Evolutionary conservation across 1,140 invertebrate species (phyloP).

Genomic region (Zaprionus vittiger): DNA sequence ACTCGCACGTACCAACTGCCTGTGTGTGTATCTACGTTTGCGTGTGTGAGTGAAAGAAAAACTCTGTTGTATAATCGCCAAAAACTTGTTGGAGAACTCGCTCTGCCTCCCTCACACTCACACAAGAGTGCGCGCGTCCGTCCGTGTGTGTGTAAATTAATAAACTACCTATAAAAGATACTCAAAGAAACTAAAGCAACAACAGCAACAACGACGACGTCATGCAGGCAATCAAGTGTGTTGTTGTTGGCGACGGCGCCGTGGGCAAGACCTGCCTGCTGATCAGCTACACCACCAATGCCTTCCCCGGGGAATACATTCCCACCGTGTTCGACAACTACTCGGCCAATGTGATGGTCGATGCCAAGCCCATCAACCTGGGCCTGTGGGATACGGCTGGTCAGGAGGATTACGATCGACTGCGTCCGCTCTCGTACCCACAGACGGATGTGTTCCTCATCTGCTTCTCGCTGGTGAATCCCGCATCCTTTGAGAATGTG

Average conservation of each 20-base stretch:
- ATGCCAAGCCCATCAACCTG: slow-evolving; percentile 98
- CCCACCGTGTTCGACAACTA: slow-evolving; percentile 99
- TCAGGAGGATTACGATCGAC: slow-evolving; percentile 97
- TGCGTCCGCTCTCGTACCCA: slow-evolving; percentile 97
- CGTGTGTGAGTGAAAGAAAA: slow-evolving; percentile 57
- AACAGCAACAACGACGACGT: slow-evolving; percentile 39
- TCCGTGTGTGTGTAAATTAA: slow-evolving; percentile 39
- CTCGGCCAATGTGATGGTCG: slow-evolving; percentile 99
- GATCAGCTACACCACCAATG: slow-evolving; percentile 98
- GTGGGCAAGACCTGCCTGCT: slow-evolving; percentile 98
- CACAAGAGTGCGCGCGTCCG: neutral
- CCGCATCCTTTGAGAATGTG: slow-evolving; percentile 99
- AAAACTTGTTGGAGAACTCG: slow-evolving; percentile 50
- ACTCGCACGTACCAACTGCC: slow-evolving; percentile 7
- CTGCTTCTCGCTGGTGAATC: slow-evolving; percentile 99
- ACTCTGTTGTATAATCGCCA: slow-evolving; percentile 76
- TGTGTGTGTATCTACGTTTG: slow-evolving; percentile 34
- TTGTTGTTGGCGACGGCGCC: slow-evolving; percentile 96
- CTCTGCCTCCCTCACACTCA: slow-evolving; percentile 36
- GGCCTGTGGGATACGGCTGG: slow-evolving; percentile 97
- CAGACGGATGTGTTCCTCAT: slow-evolving; percentile 99
- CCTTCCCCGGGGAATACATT: slow-evolving; percentile 98
- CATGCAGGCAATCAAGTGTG: slow-evolving; percentile 98
- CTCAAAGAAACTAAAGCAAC: slow-evolving; percentile 44
- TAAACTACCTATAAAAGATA: slow-evolving; percentile 49